Evolutionary conservation across 2,888 invertebrate genomes (phyloP), one percentile per base, ranked within the genome.

Genomic region (Malthinus seriepunctatus): DNA sequence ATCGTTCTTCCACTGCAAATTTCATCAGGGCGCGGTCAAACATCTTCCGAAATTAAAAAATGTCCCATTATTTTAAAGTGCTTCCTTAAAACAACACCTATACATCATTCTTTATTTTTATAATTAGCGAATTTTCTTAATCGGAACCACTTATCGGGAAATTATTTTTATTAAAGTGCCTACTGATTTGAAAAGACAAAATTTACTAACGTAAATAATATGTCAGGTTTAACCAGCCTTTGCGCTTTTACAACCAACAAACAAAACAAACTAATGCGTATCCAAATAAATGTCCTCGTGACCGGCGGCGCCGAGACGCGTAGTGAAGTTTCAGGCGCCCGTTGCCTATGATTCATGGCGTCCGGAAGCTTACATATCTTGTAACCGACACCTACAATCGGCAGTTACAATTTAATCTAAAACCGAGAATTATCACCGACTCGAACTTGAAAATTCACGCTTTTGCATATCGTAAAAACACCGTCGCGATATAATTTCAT

Each of bases 21-120:
- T 72, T 68, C 67, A 70, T 68, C 67, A 53, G 65, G 69, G 70
- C 65, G 69, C 68, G 71, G 70, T 69, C 70, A 69, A 68, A 63
- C 67, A 67, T 66, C 68, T 64, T 60, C 54, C 58, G 53, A 64
- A 68, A 70, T 70, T 71, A 68, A 68, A 69, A 67, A 69, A 66
- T 67, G 63, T 65, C 61, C 53, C 50, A 45, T 63, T 60, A 58
- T 56, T 60, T 60, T n/a, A 15, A 23, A 42, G 39, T 42, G 23
- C 23, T 23, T 23, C 23, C 23, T 23, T 23, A 23, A 23, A 23
- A 23, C 23, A 23, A 23, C 23, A 23, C 23, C 23, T 23, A 23
- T 23, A 23, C 23, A 23, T 23, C 23, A 23, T 23, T 23, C 5
- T 23, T 23, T 23, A 23, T 23, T 23, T 23, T 23, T 23, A 23